These are phyloP conservation scores for Sinocyclocheilus anophthalmus DNA, from an alignment of 2,113 vertebrate genomes.

Conservation along the genomic window DNA sequence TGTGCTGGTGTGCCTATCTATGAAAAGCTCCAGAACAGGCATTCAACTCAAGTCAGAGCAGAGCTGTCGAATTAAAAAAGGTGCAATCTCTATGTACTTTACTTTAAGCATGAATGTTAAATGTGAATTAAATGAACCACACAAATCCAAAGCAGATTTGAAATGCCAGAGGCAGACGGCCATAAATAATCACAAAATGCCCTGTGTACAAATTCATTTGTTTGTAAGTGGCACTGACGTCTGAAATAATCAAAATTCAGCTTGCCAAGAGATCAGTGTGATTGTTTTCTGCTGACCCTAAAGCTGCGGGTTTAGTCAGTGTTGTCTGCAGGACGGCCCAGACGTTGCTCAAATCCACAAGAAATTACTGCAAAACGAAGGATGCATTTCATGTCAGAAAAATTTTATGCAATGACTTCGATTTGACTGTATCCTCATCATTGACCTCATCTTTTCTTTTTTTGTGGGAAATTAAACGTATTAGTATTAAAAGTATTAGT, in stretches of 20 bases:
- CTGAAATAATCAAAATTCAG: conserved; percentile 23
- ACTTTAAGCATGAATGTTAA: background rate
- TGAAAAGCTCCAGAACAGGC: background rate
- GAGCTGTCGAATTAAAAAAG: background rate
- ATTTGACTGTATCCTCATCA: conserved; percentile 1
- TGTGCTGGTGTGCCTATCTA: background rate
- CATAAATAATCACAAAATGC: conserved; percentile 5
- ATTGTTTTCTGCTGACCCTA: conserved; percentile 30
- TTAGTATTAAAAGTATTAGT: background rate
- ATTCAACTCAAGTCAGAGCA: background rate
- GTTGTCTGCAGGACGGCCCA: background rate
- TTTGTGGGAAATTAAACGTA: background rate
- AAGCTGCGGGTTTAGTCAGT: background rate
- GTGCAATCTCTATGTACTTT: background rate
- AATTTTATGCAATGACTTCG: background rate
- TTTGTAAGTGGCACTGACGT: background rate
- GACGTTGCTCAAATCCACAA: conserved; percentile 12
- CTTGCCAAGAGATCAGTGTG: conserved; percentile 14
- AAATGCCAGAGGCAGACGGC: background rate
- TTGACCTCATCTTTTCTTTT: background rate
- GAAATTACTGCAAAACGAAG: background rate
- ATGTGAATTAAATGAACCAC: background rate
- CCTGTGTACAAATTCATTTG: background rate
- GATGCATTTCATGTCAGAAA: background rate
- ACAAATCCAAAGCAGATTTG: conserved; percentile 2